phyloP scores from a whole-genome alignment of 2,113 vertebrate genomes.

The Pitta sordida region DNA sequence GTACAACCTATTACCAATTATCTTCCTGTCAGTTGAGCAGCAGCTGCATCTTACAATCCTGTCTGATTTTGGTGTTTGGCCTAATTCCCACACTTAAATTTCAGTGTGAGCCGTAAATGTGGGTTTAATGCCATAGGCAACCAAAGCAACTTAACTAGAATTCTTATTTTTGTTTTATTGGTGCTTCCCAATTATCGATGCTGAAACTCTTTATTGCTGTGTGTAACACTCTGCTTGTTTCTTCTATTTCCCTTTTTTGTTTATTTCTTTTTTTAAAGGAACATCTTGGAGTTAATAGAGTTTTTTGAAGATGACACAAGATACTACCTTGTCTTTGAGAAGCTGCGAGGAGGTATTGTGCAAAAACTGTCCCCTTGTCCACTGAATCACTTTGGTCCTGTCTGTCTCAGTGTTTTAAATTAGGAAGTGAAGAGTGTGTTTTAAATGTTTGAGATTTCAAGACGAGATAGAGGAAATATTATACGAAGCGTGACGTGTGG shows the following conservation, averaged over 20 bases:
- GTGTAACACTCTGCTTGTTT: not conserved
- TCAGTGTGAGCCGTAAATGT: not conserved
- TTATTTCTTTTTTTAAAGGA: conserved; percentile 70
- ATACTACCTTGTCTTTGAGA: conserved; percentile 98
- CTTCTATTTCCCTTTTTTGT: not conserved
- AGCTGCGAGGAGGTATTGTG: conserved; percentile 87
- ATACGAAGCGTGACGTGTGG: not conserved
- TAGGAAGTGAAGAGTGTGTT: not conserved
- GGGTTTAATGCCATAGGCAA: not conserved
- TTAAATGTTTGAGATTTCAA: not conserved
- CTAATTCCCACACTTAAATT: not conserved
- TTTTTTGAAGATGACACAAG: conserved; percentile 93
- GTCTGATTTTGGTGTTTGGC: not conserved
- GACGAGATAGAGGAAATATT: not conserved
- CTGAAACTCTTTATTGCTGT: not conserved
- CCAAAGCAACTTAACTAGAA: not conserved
- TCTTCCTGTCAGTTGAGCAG: conserved; percentile 41
- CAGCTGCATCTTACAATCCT: conserved; percentile 55
- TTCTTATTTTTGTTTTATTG: not conserved
- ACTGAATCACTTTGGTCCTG: not conserved
- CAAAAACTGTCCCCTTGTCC: conserved; percentile 18
- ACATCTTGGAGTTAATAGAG: conserved; percentile 94
- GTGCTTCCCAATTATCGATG: not conserved
- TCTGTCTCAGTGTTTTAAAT: not conserved
- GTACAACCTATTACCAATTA: conserved; percentile 56